phyloP scores from a whole-genome alignment of 2,888 invertebrate genomes.

The Epirrhoe alternata region DNA sequence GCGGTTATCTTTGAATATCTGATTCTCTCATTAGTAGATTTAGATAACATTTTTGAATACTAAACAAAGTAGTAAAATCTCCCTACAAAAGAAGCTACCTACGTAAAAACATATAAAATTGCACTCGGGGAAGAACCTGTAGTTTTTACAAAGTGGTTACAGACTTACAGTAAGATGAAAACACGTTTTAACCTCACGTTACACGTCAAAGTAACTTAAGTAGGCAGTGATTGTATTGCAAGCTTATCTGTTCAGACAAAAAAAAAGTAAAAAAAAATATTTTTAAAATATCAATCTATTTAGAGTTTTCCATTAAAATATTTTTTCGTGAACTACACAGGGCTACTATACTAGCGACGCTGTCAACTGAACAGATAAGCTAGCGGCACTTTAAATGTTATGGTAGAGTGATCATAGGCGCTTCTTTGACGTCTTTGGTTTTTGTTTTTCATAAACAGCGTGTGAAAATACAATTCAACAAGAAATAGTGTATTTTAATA shows the following conservation, averaged over 20 bases:
- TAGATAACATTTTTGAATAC: not conserved
- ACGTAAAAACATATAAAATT: not conserved
- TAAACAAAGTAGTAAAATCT: not conserved
- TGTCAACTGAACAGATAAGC: no score
- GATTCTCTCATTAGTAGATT: not conserved
- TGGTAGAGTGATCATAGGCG: slow-evolving; percentile 19
- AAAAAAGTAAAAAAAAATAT: no score
- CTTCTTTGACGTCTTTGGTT: slow-evolving; percentile 14
- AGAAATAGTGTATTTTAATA: not conserved
- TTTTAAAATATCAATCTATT: no score
- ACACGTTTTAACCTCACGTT: slow-evolving; percentile 16
- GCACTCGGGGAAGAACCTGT: not conserved
- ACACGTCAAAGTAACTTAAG: slow-evolving; percentile 5
- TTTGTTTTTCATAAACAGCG: slow-evolving; percentile 15
- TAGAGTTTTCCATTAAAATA: no score
- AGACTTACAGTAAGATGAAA: slow-evolving; percentile 16
- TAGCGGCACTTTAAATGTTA: slow-evolving; percentile 8
- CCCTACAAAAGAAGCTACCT: not conserved
- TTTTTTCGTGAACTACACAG: no score
- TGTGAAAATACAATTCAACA: slow-evolving; percentile 9
- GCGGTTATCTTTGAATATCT: slow-evolving; percentile 2
- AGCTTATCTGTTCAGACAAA: no score
- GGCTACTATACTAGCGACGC: no score
- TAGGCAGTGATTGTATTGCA: no score
- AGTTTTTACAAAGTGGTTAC: slow-evolving; percentile 15